Conservation (phyloP, 2,113 vertebrate genomes). For the Cairina moschata region DNA sequence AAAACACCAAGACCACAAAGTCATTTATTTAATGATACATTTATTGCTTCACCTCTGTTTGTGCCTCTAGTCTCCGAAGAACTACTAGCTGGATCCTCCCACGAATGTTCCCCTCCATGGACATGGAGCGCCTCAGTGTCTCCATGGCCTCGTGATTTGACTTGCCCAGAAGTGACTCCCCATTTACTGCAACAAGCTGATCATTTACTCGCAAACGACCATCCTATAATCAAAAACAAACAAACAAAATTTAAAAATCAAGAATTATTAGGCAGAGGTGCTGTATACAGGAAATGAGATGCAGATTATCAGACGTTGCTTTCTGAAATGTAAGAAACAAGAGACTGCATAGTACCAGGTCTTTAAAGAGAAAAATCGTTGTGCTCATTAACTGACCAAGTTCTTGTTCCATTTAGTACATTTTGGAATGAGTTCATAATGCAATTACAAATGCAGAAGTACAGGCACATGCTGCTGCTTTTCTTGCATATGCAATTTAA, state of each 20-base stretch:
- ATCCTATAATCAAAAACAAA: conserved; percentile 77
- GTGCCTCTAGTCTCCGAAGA: conserved; percentile 79
- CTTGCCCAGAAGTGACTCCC: conserved; percentile 89
- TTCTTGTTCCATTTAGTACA: neutral
- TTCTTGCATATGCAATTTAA: neutral
- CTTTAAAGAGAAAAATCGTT: neutral
- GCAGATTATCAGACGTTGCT: neutral
- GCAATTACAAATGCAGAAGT: neutral
- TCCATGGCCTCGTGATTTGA: conserved; percentile 98
- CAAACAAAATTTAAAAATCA: fast-evolving
- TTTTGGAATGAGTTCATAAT: neutral
- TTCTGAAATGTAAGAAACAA: neutral
- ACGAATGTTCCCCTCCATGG: conserved; percentile 93
- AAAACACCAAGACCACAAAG: neutral
- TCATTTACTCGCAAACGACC: conserved; percentile 91
- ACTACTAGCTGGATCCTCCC: conserved; percentile 95
- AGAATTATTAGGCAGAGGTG: neutral
- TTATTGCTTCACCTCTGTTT: conserved; percentile 63
- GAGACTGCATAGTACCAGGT: neutral
- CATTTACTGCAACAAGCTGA: conserved; percentile 95
- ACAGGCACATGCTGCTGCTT: neutral
- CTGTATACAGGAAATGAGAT: neutral
- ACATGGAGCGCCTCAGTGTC: conserved; percentile 95
- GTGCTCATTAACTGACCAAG: neutral
- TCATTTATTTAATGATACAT: neutral